Conservation (phyloP, 92 coral and sea anemone genomes). For the Zoanthus sansibaricus region DNA sequence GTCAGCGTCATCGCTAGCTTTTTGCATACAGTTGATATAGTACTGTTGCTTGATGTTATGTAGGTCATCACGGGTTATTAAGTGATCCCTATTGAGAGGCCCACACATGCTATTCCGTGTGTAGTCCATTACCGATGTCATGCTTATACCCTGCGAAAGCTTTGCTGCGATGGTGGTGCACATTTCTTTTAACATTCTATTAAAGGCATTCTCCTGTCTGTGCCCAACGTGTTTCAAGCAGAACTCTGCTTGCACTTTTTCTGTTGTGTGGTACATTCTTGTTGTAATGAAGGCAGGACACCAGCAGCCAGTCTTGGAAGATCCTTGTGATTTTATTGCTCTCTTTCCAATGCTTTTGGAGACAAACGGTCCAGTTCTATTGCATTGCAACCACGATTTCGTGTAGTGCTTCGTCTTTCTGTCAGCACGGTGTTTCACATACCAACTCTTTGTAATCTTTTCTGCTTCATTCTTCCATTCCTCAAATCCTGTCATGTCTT, state of each 20-base stretch:
- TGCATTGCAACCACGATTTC: too few species aligned
- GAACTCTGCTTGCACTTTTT: constrained; percentile 51
- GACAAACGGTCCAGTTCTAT: neutral
- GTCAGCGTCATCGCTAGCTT: too few species aligned
- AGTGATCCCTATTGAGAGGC: constrained; percentile 50
- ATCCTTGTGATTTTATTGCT: constrained; percentile 51
- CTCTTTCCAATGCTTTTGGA: constrained; percentile 42
- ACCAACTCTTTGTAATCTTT: too few species aligned
- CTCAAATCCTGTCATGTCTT: constrained; percentile 18
- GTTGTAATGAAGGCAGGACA: constrained; percentile 52
- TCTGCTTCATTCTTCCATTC: too few species aligned
- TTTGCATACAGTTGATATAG: neutral
- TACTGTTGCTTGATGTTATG: constrained; percentile 58
- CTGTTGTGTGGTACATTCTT: constrained; percentile 31
- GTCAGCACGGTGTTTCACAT: too few species aligned
- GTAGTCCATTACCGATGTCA: constrained; percentile 47
- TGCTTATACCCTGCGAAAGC: constrained; percentile 44
- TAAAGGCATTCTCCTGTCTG: constrained; percentile 36
- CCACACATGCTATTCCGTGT: constrained; percentile 7
- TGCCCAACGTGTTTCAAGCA: constrained; percentile 57
- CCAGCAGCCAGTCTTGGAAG: constrained; percentile 41
- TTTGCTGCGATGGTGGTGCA: constrained; percentile 33
- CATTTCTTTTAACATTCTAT: constrained; percentile 44
- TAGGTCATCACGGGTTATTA: constrained; percentile 28
- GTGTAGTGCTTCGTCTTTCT: too few species aligned